phyloP scores from a whole-genome alignment of 1,140 invertebrate genomes.

The Probaryconus sp. region DNA sequence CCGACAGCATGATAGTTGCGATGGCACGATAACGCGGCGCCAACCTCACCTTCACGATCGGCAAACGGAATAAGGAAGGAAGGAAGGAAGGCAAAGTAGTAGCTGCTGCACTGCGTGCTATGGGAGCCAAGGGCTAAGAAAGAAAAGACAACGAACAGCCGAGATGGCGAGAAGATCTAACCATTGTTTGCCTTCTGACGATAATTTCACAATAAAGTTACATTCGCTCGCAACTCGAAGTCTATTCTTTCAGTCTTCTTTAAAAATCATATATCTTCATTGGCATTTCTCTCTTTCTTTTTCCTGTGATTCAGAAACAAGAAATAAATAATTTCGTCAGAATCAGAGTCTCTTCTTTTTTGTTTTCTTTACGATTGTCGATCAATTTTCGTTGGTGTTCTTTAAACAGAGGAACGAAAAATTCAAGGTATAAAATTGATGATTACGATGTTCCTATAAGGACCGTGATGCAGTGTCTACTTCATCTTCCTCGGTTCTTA shows the following conservation, averaged over 20 bases:
- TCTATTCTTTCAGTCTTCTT: constrained; percentile 51
- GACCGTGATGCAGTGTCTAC: constrained; percentile 18
- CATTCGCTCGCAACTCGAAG: constrained; percentile 66
- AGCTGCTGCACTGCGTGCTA: constrained; percentile 17
- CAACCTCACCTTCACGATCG: constrained; percentile 50
- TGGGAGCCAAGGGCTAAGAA: constrained; percentile 40
- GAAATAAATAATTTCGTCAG: no score
- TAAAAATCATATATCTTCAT: constrained; percentile 67
- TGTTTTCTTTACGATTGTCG: constrained; percentile 48
- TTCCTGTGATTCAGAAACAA: no score
- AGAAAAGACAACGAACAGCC: constrained; percentile 36
- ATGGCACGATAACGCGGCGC: constrained; percentile 54
- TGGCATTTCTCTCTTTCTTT: constrained; percentile 10
- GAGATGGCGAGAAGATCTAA: constrained; percentile 70
- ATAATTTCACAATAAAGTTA: constrained; percentile 76
- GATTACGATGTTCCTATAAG: constrained; percentile 53
- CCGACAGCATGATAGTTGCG: constrained; percentile 50
- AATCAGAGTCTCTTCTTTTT: constrained; percentile 13
- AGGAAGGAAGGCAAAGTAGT: constrained; percentile 8
- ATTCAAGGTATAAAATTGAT: constrained; percentile 63
- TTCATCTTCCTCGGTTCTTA: constrained; percentile 5
- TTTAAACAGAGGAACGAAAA: constrained; percentile 43
- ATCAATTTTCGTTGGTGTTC: no score
- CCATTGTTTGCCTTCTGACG: constrained; percentile 76
- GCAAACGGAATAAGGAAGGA: constrained; percentile 52